phyloP scores from a whole-genome alignment of 2,888 invertebrate species.

The Acronicta psi region DNA sequence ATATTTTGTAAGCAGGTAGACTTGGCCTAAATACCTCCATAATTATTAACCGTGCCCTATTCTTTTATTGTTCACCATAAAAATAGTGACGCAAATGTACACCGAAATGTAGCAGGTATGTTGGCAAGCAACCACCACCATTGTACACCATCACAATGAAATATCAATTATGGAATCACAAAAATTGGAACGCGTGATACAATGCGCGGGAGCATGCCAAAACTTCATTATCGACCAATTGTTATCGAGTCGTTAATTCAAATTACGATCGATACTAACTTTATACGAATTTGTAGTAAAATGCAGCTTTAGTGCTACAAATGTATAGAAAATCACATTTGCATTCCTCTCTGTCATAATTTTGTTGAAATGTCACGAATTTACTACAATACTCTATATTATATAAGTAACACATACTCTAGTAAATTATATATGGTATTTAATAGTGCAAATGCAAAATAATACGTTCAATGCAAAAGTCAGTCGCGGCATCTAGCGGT shows the following conservation, averaged over 20 bases:
- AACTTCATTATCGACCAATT: conserved; percentile 55
- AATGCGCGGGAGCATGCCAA: conserved; percentile 74
- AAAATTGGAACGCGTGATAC: conserved; percentile 69
- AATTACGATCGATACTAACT: conserved; percentile 46
- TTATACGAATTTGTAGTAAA: conserved; percentile 26
- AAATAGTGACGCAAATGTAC: conserved; percentile 50
- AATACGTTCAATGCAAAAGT: conserved; percentile 5
- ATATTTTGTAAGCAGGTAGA: background rate
- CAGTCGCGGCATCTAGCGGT: conserved; percentile 57
- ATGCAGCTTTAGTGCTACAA: conserved; percentile 20
- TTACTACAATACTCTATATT: conserved; percentile 48
- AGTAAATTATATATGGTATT: conserved; percentile 23
- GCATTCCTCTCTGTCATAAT: conserved; percentile 33
- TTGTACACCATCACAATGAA: conserved; percentile 54
- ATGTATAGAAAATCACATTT: conserved; percentile 24
- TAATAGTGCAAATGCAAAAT: conserved; percentile 19
- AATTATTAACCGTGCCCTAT: conserved; percentile 14
- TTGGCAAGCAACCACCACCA: conserved; percentile 53
- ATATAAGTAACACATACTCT: conserved; percentile 37
- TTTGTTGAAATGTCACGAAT: conserved; percentile 28
- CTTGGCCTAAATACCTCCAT: conserved; percentile 12
- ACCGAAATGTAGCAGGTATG: conserved; percentile 37
- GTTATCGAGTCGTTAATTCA: conserved; percentile 54
- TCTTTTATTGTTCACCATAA: conserved; percentile 44
- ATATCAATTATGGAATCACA: conserved; percentile 60